Percentiles rank a stretch among this genome's conserved stretches.
Evolutionary conservation across 2,888 invertebrate genomes (phyloP).

Genomic region (Ectemnius continuus): DNA sequence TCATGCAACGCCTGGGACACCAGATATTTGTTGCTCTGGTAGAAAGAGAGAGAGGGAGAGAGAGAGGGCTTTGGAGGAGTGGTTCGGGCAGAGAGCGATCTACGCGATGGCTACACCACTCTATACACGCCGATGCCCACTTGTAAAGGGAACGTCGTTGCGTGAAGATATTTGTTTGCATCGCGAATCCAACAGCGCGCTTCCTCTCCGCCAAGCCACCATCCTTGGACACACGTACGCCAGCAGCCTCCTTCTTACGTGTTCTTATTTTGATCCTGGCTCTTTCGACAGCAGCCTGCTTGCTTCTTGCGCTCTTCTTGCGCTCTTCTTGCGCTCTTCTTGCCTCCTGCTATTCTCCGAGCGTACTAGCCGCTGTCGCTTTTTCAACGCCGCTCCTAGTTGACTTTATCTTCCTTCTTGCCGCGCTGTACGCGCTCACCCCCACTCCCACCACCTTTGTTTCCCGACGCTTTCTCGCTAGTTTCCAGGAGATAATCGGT

Average conservation of each 20-base stretch:
- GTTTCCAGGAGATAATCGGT: constrained; percentile 20
- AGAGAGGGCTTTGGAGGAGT: too few relatives aligned
- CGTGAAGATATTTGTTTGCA: too few relatives aligned
- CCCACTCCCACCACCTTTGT: not conserved
- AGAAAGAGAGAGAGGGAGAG: too few relatives aligned
- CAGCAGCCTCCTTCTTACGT: too few relatives aligned
- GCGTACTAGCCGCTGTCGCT: not conserved
- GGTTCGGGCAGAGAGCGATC: too few relatives aligned
- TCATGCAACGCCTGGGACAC: too few relatives aligned
- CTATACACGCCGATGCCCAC: too few relatives aligned
- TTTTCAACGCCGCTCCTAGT: not conserved
- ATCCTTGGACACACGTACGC: not conserved
- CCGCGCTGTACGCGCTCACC: not conserved
- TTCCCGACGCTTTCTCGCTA: constrained; percentile 17
- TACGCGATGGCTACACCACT: too few relatives aligned
- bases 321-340: not conserved
- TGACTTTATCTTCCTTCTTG: not conserved
- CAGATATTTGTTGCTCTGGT: too few relatives aligned
- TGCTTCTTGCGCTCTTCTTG: not conserved
- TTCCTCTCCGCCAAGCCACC: not conserved
- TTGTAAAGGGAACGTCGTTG: too few relatives aligned
- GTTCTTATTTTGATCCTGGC: too few relatives aligned
- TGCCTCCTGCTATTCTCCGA: not conserved
- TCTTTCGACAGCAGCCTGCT: not conserved
- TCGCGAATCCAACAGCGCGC: too few relatives aligned